These are phyloP conservation scores for Microctenopoma lineatum DNA, from an alignment of 2,797 vertebrate species.

Conservation along the genomic window DNA sequence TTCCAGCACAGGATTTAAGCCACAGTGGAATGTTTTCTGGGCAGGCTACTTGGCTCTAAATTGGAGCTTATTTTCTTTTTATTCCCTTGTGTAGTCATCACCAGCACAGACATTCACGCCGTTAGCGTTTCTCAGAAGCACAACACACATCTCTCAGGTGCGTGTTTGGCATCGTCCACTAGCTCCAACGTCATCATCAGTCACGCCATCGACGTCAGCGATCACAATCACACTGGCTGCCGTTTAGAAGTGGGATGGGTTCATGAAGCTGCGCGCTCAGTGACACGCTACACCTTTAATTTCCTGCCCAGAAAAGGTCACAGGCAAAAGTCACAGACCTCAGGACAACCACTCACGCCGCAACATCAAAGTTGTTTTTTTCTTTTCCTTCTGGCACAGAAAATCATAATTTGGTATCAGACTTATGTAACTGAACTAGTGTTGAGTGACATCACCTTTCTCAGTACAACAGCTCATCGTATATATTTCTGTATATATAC, in stretches of 20 bases:
- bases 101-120: slow-evolving; percentile 5
- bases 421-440: no score
- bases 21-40: slow-evolving; percentile 17
- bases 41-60: slow-evolving; percentile 32
- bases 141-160: slow-evolving; percentile 17
- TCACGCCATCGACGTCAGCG: slow-evolving; percentile 33
- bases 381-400: slow-evolving; percentile 2
- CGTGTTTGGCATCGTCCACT: neutral
- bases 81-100: slow-evolving; percentile 12
- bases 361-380: neutral
- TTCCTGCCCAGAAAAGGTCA: slow-evolving; percentile 26
- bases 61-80: slow-evolving; percentile 26
- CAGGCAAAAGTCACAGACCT: neutral
- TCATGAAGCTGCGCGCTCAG: slow-evolving; percentile 54
- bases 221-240: slow-evolving; percentile 25
- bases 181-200: slow-evolving; percentile 36
- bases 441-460: no score
- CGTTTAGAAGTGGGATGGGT: slow-evolving; percentile 39
- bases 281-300: slow-evolving; percentile 26
- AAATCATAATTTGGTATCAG: neutral
- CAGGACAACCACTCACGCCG: neutral
- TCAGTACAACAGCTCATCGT: no score
- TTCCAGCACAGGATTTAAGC: slow-evolving; percentile 31
- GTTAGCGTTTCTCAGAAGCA: slow-evolving; percentile 6
- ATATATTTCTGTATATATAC: no score